Conservation (phyloP, 2,888 invertebrate species). For the Cephus spinipes region DNA sequence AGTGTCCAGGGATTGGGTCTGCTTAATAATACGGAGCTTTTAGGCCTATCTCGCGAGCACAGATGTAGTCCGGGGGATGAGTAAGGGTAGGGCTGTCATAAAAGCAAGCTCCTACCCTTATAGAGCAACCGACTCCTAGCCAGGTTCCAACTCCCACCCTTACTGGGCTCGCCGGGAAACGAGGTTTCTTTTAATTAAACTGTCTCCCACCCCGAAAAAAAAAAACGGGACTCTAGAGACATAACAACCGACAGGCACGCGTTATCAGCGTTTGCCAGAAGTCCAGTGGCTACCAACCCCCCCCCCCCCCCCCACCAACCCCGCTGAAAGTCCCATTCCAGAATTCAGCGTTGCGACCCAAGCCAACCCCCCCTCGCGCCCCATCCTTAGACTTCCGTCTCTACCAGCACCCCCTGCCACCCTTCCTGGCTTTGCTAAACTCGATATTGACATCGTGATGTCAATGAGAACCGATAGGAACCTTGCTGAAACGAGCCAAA, state of each 20-base stretch:
- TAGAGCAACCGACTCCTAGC: slow-evolving; percentile 1
- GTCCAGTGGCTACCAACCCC: not conserved
- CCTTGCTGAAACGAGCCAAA: not conserved
- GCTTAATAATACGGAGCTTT: slow-evolving; percentile 36
- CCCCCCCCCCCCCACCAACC: too few species aligned
- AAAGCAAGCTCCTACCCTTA: slow-evolving; percentile 28
- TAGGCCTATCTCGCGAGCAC: slow-evolving; percentile 45
- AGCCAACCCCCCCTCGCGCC: not conserved
- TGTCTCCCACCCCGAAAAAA: slow-evolving; percentile 37
- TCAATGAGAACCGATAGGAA: slow-evolving; percentile 38
- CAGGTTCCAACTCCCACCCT: slow-evolving; percentile 5
- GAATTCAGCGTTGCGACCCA: not conserved
- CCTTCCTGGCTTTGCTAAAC: slow-evolving; percentile 37
- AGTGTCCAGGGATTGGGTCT: slow-evolving; percentile 5
- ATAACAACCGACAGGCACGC: slow-evolving; percentile 59
- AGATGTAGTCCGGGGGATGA: slow-evolving; percentile 36
- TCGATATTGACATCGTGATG: slow-evolving; percentile 45
- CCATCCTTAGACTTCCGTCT: not conserved
- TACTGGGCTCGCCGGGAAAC: slow-evolving; percentile 26
- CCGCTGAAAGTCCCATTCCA: not conserved
- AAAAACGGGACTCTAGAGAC: slow-evolving; percentile 53
- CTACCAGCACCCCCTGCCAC: not conserved
- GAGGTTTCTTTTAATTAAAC: slow-evolving; percentile 66
- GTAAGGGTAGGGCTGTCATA: slow-evolving; percentile 42
- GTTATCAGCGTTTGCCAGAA: slow-evolving; percentile 62